Evolutionary conservation across 2,888 invertebrate species (phyloP).

Genomic region (Hypselothyrea guttata): DNA sequence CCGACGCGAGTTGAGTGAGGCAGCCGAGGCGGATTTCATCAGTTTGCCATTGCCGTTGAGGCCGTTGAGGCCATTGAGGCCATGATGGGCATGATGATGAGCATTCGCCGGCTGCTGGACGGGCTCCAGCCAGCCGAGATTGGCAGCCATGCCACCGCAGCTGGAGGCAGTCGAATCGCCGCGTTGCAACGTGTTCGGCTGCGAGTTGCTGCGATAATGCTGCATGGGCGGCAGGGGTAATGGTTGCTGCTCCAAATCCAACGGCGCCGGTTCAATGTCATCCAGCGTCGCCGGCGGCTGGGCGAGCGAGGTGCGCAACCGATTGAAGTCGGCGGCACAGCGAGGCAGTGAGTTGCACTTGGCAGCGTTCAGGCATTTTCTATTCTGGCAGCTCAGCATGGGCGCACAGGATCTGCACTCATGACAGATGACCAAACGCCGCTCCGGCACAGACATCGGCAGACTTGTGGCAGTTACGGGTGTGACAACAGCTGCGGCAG

Average conservation of each 20-base stretch:
- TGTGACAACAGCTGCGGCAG: constrained; percentile 27
- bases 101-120: constrained; percentile 5
- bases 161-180: constrained; percentile 80
- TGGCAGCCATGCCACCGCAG: constrained; percentile 15
- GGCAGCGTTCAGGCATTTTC: constrained; percentile 82
- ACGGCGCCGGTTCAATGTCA: constrained; percentile 76
- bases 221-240: constrained; percentile 53
- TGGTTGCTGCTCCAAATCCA: constrained; percentile 44
- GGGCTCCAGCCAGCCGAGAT: constrained; percentile 56
- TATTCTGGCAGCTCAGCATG: constrained; percentile 81
- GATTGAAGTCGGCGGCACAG: constrained; percentile 82
- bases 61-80: constrained; percentile 55
- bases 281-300: constrained; percentile 78
- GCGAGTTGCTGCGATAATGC: constrained; percentile 81
- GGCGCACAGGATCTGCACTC: constrained; percentile 81
- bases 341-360: constrained; percentile 83
- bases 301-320: constrained; percentile 79
- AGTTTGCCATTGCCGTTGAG: constrained; percentile 77
- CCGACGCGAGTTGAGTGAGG: constrained; percentile 86
- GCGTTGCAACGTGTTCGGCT: constrained; percentile 81
- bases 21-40: constrained; percentile 84
- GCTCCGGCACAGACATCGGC: constrained; percentile 39
- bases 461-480: constrained; percentile 23
- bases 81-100: constrained; percentile 30
- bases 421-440: constrained; percentile 78